Evolutionary conservation across 2,797 vertebrate species (phyloP).

Genomic region (Dendrocincla fuliginosa): DNA sequence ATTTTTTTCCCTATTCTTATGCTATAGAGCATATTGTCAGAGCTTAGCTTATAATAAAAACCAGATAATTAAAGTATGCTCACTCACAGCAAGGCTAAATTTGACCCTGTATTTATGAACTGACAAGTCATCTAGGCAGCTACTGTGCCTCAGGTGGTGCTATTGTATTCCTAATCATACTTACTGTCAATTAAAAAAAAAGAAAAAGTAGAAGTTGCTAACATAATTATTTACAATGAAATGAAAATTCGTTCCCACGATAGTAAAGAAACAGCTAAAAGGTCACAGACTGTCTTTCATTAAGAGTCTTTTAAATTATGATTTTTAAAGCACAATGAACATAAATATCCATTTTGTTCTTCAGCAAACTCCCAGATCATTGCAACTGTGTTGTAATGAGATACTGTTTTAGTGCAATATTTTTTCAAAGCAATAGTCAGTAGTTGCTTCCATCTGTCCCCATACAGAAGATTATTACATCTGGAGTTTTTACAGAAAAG

Average conservation of each 20-base stretch:
- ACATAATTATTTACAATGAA: conserved; percentile 63
- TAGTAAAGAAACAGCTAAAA: conserved; percentile 68
- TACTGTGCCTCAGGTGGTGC: conserved; percentile 60
- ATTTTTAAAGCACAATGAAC: conserved; percentile 63
- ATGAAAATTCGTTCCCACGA: conserved; percentile 40
- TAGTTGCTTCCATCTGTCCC: conserved; percentile 11
- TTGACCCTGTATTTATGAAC: conserved; percentile 50
- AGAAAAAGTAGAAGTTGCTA: conserved; percentile 25
- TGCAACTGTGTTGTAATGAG: conserved; percentile 64
- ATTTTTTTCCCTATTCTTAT: neutral
- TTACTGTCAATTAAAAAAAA: conserved; percentile 55
- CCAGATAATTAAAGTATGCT: conserved; percentile 31
- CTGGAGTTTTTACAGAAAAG: neutral
- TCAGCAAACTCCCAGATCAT: conserved; percentile 55
- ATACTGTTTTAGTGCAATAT: conserved; percentile 28
- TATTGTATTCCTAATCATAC: conserved; percentile 66
- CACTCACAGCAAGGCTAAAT: conserved; percentile 19
- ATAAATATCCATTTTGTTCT: conserved; percentile 55
- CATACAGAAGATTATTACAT: neutral
- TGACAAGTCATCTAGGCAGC: conserved; percentile 50
- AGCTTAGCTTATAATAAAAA: conserved; percentile 51
- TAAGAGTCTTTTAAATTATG: conserved; percentile 42
- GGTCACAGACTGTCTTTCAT: conserved; percentile 70
- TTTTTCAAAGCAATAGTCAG: conserved; percentile 49
- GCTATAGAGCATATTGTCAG: neutral